These are phyloP conservation scores for Sclerurus mexicanus DNA, from an alignment of 2,113 vertebrate genomes.

Conservation along the genomic window DNA sequence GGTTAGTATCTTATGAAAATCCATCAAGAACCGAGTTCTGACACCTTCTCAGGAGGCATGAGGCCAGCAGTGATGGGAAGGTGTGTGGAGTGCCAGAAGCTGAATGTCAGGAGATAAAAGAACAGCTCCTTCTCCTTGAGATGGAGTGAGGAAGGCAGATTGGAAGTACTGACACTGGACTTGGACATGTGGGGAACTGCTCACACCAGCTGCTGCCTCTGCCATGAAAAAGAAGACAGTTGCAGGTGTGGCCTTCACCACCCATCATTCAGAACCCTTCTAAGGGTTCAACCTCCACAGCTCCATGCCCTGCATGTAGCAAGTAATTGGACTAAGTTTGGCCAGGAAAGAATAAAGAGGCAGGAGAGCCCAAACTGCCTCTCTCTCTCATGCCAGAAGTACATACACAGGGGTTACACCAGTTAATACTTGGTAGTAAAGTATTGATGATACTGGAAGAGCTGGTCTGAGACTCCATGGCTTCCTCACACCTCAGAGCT, in stretches of 20 bases:
- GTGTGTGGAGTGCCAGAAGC: background rate
- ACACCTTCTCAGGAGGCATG: fast-evolving
- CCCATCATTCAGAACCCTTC: background rate
- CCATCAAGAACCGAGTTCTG: fast-evolving
- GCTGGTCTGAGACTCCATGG: background rate
- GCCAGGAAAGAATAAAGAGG: background rate
- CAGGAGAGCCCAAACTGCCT: background rate
- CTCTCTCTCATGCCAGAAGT: background rate
- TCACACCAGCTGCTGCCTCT: background rate
- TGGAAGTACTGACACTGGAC: background rate
- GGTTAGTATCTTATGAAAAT: background rate
- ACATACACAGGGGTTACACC: fast-evolving
- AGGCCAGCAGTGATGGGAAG: background rate
- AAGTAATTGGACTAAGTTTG: background rate
- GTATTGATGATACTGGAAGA: fast-evolving
- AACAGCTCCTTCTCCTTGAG: background rate
- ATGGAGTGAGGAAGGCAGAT: background rate
- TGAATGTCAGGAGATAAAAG: background rate
- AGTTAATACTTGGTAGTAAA: background rate
- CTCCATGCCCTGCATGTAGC: background rate
- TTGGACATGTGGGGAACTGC: background rate
- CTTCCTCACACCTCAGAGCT: fast-evolving
- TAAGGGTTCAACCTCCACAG: background rate
- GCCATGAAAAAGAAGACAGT: background rate
- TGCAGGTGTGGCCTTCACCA: background rate